phyloP scores from a whole-genome alignment of 1,140 invertebrate species.

The Leptestheria dahalacensis region DNA sequence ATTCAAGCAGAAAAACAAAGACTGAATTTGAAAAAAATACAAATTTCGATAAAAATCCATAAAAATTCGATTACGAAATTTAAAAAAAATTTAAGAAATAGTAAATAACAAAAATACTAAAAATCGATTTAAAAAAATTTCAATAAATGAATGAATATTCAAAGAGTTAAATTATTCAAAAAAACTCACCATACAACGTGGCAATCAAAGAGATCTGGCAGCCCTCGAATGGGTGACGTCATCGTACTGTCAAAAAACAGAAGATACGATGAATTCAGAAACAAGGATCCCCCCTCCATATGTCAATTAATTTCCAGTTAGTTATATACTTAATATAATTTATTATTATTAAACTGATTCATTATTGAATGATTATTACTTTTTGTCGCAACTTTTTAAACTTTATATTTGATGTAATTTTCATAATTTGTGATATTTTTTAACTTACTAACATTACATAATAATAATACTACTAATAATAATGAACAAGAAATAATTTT shows the following conservation, averaged over 20 bases:
- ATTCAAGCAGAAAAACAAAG: not conserved
- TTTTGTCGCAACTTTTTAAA: too few species aligned
- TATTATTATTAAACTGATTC: not conserved
- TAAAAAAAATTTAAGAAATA: not conserved
- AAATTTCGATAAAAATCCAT: slow-evolving; percentile 1
- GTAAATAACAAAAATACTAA: not conserved
- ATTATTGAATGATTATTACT: not conserved
- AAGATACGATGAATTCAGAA: too few species aligned
- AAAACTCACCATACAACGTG: slow-evolving; percentile 32
- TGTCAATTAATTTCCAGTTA: too few species aligned
- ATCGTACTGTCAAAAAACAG: slow-evolving; percentile 33
- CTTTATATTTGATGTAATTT: too few species aligned
- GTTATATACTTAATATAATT: not conserved
- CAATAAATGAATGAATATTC: slow-evolving; percentile 1
- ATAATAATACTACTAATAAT: too few species aligned
- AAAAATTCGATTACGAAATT: not conserved
- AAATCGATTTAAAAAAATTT: not conserved
- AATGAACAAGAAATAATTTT: too few species aligned
- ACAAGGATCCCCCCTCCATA: too few species aligned
- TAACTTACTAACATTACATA: too few species aligned
- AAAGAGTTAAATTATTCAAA: not conserved
- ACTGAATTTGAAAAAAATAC: slow-evolving; percentile 6
- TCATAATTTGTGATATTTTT: too few species aligned
- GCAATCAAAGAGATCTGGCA: slow-evolving; percentile 38
- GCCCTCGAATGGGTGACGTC: slow-evolving; percentile 49